These are phyloP conservation scores for Melanotaenia duboulayi DNA, from an alignment of 2,113 vertebrate species.

Conservation along the genomic window DNA sequence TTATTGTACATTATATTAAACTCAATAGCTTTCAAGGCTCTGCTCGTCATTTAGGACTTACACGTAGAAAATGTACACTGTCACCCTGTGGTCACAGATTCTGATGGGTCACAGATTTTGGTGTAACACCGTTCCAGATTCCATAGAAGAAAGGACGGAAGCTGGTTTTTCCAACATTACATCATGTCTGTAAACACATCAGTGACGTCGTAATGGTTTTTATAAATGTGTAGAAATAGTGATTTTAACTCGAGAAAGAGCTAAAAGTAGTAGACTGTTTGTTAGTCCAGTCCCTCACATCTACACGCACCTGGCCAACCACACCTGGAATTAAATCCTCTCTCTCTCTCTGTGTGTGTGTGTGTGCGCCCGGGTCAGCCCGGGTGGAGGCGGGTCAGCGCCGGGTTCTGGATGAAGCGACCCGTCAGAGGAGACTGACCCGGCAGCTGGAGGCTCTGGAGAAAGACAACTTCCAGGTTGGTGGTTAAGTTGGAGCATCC, in stretches of 20 bases:
- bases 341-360: background rate
- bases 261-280: too few species aligned
- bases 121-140: background rate
- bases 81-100: too few species aligned
- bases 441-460: conserved; percentile 91
- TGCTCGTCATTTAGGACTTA: too few species aligned
- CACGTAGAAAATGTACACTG: too few species aligned
- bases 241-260: background rate
- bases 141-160: background rate
- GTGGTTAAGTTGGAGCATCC: too few species aligned
- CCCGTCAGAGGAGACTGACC: conserved; percentile 85
- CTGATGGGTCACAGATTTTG: too few species aligned
- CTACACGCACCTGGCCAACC: too few species aligned
- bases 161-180: background rate
- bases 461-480: conserved; percentile 89
- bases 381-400: conserved; percentile 86
- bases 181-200: background rate
- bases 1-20: too few species aligned
- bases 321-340: too few species aligned
- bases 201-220: background rate
- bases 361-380: conserved; percentile 57
- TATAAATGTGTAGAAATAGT: fast-evolving
- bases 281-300: too few species aligned
- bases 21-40: too few species aligned
- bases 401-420: conserved; percentile 88